Evolutionary conservation across 1,140 invertebrate species (phyloP), one percentile per base, ranked within the genome.

Genomic region (Drosophila baimaii): DNA sequence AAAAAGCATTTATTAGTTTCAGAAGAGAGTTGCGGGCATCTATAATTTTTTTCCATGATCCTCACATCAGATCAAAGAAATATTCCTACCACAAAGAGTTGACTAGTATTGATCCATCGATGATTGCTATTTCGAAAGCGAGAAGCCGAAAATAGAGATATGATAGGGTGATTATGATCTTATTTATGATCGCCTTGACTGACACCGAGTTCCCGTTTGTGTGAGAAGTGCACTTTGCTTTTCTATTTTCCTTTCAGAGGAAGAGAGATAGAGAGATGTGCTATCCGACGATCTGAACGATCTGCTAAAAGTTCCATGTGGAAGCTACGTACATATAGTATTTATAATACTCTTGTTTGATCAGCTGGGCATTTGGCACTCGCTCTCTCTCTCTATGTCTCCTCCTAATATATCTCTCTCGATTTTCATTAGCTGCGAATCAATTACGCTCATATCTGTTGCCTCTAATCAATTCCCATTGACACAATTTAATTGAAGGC

Each of bases 401-500:
- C n/a, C n/a, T n/a, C n/a, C n/a, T n/a, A n/a, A n/a, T n/a, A n/a
- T n/a, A n/a, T n/a, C 10, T 47, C 19, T n/a, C 17, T 8, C 31
- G 31, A 35, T 41, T 52, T 37, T 65, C 31, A 86, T 81, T 68
- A 63, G 66, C 56, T 39, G 25, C 54, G 70, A 68, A 85, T 88
- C 82, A 86, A 85, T 82, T 86, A 86, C 55, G 39, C 68, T 25
- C 46, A 44, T 86, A 85, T 85, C 78, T 47, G 65, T 71, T 46
- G 69, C 65, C 65, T 56, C 81, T 86, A 85, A 85, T 88, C 83
- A 88, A 89, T 79, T 64, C 77, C 77, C 79, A 88, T 88, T 88
- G 83, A 83, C 83, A 88, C 83, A 88, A 83, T 88, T 88, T 70
- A 89, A 88, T 88, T 88, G 83, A 39, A 44, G 65, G 65, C 63